Conservation (phyloP, 92 coral and sea anemone species). For the Palythoa heliodiscus region DNA sequence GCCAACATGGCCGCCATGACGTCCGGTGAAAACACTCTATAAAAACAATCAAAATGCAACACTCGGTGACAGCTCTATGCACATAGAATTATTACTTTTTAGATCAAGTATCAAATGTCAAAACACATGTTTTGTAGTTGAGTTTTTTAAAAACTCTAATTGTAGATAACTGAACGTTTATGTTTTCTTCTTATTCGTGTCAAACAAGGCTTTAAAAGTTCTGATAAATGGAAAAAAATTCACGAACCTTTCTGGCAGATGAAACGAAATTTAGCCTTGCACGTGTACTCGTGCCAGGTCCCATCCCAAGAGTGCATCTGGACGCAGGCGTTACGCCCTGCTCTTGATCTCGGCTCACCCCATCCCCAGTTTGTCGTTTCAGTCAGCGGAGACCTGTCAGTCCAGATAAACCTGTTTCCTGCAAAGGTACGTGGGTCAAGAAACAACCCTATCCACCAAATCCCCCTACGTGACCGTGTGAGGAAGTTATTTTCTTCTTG, state of each 20-base stretch:
- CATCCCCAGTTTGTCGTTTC: slow-evolving; percentile 6
- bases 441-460: slow-evolving; percentile 27
- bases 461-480: background rate
- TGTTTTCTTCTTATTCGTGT: too few species aligned
- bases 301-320: slow-evolving; percentile 17
- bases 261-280: background rate
- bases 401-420: slow-evolving; percentile 27
- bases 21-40: too few species aligned
- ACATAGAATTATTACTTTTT: too few species aligned
- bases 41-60: too few species aligned
- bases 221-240: background rate
- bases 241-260: slow-evolving; percentile 33
- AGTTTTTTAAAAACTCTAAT: too few species aligned
- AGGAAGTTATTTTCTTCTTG: slow-evolving; percentile 21
- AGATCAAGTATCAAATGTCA: too few species aligned
- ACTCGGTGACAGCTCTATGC: too few species aligned
- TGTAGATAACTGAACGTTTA: too few species aligned
- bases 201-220: too few species aligned
- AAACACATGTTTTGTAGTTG: too few species aligned
- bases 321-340: slow-evolving; percentile 19
- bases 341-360: slow-evolving; percentile 22
- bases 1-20: too few species aligned
- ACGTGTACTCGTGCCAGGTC: slow-evolving; percentile 12
- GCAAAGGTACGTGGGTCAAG: background rate
- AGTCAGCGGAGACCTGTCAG: slow-evolving; percentile 2